Base-by-base conservation (phyloP, 2,797 vertebrate genomes). In the Acestrorhynchus altus region DNA sequence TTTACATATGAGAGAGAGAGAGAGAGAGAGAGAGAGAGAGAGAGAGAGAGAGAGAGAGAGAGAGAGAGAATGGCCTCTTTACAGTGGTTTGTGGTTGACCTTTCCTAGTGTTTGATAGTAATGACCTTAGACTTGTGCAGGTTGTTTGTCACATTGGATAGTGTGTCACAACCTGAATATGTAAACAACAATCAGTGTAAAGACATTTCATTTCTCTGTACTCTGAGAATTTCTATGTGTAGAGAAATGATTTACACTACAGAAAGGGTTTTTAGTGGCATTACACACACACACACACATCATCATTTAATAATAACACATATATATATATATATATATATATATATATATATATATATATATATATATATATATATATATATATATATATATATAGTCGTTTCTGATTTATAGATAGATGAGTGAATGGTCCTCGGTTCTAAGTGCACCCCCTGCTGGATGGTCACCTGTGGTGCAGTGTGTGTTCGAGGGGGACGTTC, bases 381-480 rank as follows among this genome's bases (percentile, higher is more conserved):
- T 35, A 6, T 35, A 6, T 35, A 6, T 35, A 6, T 35, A 35
- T 35, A 35, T 6, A 35, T 35, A 20, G 51, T 4, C 4, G 22
- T 22, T 52, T 18, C n/a, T 20, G n/a, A 20, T 22, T 0, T 18
- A n/a, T 10, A n/a, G 1, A 16, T 1, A n/a, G n/a, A 4, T 6
- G 6, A 54, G 49, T 54, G n/a, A 24, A 63, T 26, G 24, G 39
- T 56, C 15, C 20, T 10, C 47, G 75, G 46, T 35, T 18, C n/a
- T 56, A 18, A 71, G 66, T 57, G 35, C 49, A 18, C 66, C 78
- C 78, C 72, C 78, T 80, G 72, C 47, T 75, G 78, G 72, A 64
- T 18, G 31, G 15, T 65, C 20, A 42, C 40, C 7, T 39, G 26
- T 52, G 24, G 46, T 75, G 26, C 66, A 69, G 9, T 66, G 51